Evolutionary conservation across 2,888 invertebrate species (phyloP).

Genomic region (Cephus rjabovi): DNA sequence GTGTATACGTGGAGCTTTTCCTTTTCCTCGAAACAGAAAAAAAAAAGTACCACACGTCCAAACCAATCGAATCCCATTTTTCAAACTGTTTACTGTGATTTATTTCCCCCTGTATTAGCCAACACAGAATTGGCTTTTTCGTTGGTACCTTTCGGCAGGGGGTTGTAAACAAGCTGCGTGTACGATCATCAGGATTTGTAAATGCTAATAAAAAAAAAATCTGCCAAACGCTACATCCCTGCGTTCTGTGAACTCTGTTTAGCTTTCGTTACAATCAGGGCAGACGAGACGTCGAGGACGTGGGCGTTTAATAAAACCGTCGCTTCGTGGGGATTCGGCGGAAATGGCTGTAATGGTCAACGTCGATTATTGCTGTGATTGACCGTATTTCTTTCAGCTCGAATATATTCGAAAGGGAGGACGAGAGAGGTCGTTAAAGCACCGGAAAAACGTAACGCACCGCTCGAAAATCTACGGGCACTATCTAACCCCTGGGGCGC

Average conservation of each 20-base stretch:
- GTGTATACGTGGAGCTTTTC: neutral
- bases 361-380: neutral
- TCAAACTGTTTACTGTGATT: constrained; percentile 39
- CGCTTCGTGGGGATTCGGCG: neutral
- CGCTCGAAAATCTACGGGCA: neutral
- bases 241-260: neutral
- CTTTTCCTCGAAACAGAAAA: constrained; percentile 1
- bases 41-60: constrained; percentile 37
- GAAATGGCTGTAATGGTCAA: neutral
- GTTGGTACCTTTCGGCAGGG: neutral
- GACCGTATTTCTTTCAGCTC: neutral
- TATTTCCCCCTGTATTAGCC: constrained; percentile 36
- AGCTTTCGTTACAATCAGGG: neutral
- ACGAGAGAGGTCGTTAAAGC: neutral
- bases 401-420: neutral
- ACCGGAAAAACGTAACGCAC: neutral
- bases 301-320: neutral
- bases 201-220: neutral
- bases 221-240: neutral
- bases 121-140: constrained; percentile 29
- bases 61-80: constrained; percentile 38
- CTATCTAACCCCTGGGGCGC: neutral
- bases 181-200: neutral
- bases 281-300: neutral
- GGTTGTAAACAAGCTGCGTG: neutral